phyloP scores from a whole-genome alignment of 2,888 invertebrate genomes.

The Hesperia comma region DNA sequence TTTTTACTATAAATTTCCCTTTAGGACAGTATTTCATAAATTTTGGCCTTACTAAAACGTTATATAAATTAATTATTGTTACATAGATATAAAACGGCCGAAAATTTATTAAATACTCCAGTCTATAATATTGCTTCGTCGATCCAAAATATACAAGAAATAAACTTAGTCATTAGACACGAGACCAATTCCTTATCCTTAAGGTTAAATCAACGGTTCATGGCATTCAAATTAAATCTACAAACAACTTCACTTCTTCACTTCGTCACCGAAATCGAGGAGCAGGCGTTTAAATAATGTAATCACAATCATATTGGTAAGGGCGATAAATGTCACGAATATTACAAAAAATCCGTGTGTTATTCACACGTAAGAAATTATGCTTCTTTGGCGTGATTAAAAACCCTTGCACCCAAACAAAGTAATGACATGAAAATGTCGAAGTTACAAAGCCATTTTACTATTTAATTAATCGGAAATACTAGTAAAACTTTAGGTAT shows the following conservation, averaged over 20 bases:
- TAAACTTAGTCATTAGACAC: conserved; percentile 54
- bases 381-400: too few species aligned
- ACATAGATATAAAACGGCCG: conserved; percentile 62
- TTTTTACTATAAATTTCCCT: conserved; percentile 55
- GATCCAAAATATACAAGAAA: conserved; percentile 77
- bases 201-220: conserved; percentile 52
- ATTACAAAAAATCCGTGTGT: too few species aligned
- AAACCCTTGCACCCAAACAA: too few species aligned
- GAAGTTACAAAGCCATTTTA: too few species aligned
- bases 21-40: conserved; percentile 73
- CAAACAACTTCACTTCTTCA: conserved; percentile 35
- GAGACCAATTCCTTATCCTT: conserved; percentile 69
- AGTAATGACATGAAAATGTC: too few species aligned
- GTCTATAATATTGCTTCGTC: conserved; percentile 80
- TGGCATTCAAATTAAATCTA: conserved; percentile 62
- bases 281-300: background rate
- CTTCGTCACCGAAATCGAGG: conserved; percentile 3
- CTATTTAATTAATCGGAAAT: too few species aligned
- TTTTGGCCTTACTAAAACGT: conserved; percentile 62
- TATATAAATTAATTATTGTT: conserved; percentile 68
- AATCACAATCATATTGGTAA: too few species aligned
- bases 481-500: too few species aligned
- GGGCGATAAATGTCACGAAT: too few species aligned
- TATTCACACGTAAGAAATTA: too few species aligned
- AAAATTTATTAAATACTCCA: conserved; percentile 77